Percentiles rank a stretch among this genome's conserved stretches.
Evolutionary conservation across 1,140 invertebrate species (phyloP).

Genomic region (Lasaia peninsularis): DNA sequence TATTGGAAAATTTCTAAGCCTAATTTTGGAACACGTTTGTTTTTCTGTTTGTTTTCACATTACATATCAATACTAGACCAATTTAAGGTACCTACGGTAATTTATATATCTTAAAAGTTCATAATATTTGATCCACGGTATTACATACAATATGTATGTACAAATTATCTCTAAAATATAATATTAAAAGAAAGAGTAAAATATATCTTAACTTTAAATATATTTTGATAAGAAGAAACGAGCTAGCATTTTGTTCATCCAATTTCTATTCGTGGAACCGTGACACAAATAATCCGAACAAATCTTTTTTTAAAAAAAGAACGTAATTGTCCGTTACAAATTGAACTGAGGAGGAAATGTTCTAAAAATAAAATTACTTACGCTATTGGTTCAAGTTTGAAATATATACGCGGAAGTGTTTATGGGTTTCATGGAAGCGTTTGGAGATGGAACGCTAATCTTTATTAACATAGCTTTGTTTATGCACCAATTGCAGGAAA

Average conservation of each 20-base stretch:
- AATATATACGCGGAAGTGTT: constrained; percentile 14
- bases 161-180: too few relatives aligned
- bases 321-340: background rate
- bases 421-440: constrained; percentile 6
- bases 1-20: too few relatives aligned
- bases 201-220: too few relatives aligned
- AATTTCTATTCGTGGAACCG: background rate
- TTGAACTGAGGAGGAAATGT: background rate
- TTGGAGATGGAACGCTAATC: background rate
- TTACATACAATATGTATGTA: too few relatives aligned
- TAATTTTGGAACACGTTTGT: too few relatives aligned
- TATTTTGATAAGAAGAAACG: too few relatives aligned
- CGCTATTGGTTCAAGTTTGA: constrained; percentile 5
- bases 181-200: too few relatives aligned
- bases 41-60: too few relatives aligned
- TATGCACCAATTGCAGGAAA: background rate
- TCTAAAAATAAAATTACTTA: constrained; percentile 15
- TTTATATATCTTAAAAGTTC: too few relatives aligned
- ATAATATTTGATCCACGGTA: too few relatives aligned
- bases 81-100: too few relatives aligned
- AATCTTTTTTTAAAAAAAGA: background rate
- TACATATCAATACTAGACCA: too few relatives aligned
- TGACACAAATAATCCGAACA: background rate
- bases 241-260: background rate
- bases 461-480: constrained; percentile 4